phyloP scores from a whole-genome alignment of 1,140 invertebrate species.

The Ephestia elutella region DNA sequence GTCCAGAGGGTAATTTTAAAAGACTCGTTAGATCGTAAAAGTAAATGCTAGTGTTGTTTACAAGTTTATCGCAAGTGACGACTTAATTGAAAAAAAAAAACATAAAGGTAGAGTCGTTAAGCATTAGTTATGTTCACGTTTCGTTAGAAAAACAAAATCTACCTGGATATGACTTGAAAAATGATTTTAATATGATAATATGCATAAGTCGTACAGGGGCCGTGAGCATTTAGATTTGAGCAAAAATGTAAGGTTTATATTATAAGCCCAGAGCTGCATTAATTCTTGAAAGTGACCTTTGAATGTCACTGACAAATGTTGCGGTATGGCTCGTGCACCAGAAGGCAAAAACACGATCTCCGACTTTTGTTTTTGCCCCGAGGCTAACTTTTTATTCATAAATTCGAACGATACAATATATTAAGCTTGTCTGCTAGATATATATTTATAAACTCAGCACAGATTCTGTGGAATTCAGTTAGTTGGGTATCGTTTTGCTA shows the following conservation, averaged over 20 bases:
- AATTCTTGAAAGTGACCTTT: constrained; percentile 52
- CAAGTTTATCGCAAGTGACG: no score
- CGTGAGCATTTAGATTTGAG: constrained; percentile 6
- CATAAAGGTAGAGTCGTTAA: no score
- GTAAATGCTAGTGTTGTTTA: no score
- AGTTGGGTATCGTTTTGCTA: no score
- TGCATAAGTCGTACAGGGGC: neutral
- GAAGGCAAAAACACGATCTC: constrained; percentile 39
- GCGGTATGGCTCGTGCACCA: constrained; percentile 27
- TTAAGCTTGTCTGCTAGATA: no score
- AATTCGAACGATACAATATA: neutral
- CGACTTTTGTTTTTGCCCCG: constrained; percentile 31
- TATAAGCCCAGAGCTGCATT: constrained; percentile 28
- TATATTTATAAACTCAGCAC: no score
- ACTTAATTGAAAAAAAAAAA: no score
- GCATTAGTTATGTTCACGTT: neutral
- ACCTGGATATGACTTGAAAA: constrained; percentile 4
- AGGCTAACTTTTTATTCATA: constrained; percentile 11
- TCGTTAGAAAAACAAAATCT: constrained; percentile 11
- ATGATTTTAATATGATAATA: neutral
- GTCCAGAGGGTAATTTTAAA: no score
- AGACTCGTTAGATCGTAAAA: no score
- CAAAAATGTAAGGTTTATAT: constrained; percentile 22
- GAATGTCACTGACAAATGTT: constrained; percentile 46
- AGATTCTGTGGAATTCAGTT: no score